phyloP scores from a whole-genome alignment of 2,113 vertebrate genomes.

The Saguinus imperator region DNA sequence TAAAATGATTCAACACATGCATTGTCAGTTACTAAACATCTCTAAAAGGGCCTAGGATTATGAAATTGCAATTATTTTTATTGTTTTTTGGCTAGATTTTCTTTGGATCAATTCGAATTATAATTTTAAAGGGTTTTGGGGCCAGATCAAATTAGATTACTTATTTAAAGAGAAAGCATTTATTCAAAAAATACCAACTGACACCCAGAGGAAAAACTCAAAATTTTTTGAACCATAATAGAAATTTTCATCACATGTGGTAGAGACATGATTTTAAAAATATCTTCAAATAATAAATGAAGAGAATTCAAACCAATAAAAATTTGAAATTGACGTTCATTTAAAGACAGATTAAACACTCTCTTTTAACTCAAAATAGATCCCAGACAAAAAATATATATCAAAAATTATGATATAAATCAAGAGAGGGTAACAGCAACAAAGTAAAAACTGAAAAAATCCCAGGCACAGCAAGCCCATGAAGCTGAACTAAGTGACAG shows the following conservation, averaged over 20 bases:
- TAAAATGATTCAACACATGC: neutral
- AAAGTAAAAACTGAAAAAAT: neutral
- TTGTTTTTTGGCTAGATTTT: neutral
- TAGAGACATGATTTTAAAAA: neutral
- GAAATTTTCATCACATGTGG: neutral
- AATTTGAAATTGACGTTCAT: neutral
- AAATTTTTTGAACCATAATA: neutral
- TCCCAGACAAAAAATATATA: neutral
- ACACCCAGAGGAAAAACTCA: neutral
- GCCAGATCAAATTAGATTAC: neutral
- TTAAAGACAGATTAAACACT: neutral
- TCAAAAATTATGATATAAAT: neutral
- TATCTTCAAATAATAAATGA: neutral
- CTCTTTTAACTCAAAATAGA: neutral
- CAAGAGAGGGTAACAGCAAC: neutral
- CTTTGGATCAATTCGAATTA: neutral
- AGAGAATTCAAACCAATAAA: neutral
- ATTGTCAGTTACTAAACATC: neutral
- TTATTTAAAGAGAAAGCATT: neutral
- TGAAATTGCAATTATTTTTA: slow-evolving; percentile 12
- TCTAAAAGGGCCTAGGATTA: neutral
- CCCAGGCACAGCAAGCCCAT: neutral
- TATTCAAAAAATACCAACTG: slow-evolving; percentile 20
- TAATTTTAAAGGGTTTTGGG: neutral
- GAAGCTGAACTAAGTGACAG: neutral